Evolutionary conservation across 2,797 vertebrate genomes (phyloP).

Genomic region (Micrastur ruficollis): DNA sequence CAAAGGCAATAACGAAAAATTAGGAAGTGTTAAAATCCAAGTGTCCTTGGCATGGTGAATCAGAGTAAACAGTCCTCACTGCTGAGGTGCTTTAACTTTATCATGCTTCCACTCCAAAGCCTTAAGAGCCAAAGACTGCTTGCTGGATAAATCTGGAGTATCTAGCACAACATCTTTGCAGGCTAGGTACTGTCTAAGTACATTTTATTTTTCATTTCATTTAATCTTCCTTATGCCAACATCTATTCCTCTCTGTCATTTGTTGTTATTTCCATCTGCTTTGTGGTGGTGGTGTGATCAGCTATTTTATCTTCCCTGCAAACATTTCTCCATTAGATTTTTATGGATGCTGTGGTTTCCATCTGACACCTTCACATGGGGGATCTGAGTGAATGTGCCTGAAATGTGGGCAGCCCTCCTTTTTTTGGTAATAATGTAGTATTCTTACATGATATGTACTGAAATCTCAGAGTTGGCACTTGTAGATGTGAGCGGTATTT

Average conservation of each 20-base stretch:
- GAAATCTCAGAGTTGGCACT: neutral
- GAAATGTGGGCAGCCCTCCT: neutral
- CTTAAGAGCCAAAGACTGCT: neutral
- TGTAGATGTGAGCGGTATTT: neutral
- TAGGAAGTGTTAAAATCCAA: neutral
- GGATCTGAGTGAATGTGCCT: neutral
- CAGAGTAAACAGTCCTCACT: neutral
- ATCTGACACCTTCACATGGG: neutral
- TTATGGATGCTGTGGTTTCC: neutral
- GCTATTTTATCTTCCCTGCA: neutral
- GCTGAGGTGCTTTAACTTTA: neutral
- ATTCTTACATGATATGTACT: neutral
- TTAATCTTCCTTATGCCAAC: neutral
- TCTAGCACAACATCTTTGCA: neutral
- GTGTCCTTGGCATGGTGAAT: neutral
- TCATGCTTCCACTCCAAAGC: neutral
- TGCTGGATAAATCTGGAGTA: neutral
- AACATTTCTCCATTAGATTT: neutral
- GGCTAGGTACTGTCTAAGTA: neutral
- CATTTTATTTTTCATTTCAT: neutral
- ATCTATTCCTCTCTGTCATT: neutral
- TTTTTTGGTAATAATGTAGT: neutral
- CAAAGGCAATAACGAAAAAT: neutral
- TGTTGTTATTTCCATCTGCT: neutral
- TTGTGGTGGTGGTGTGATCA: neutral